Base-by-base conservation (phyloP, 2,113 vertebrate genomes). In the Corythoichthys haematopterus region DNA sequence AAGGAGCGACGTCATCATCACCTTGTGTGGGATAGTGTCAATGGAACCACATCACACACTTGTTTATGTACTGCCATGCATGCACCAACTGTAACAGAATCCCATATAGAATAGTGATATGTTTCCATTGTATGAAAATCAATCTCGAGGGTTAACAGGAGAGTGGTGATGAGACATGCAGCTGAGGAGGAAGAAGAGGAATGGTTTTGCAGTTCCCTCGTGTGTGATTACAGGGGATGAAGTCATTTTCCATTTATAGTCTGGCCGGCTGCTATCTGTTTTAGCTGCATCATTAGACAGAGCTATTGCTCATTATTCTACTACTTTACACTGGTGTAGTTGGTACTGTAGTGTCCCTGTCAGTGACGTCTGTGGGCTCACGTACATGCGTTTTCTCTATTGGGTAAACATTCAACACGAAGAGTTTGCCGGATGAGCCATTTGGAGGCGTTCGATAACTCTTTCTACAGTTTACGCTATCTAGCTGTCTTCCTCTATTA, bases 241-340 rank as follows among this genome's bases (percentile, higher is more conserved):
- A 90, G 88, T 91, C 88, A 91, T 87, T 79, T 89, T 91, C 89
- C 88, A 86, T 90, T 88, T 90, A 88, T 89, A 89, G 88, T 85
- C 76, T 47, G 71, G 71, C 78, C 67, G 79, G 84, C 89, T 88
- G 85, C 72, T 86, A 82, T 88, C 83, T 82, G 80, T 80, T 37
- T 84, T 80, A 83, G 76, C 75, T 83, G 75, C 75, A 13, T 71
- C 80, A 83, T 80, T 84, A 72, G 76, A 70, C 57, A 65, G 65
- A 78, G 78, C 84, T 83, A 79, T 80, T 79, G 64, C 73, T 88
- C 74, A 76, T 85, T 76, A 74, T 58, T 58, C 56, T 79, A 68
- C 70, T 70, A 68, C 64, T 51, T 76, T 69, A 79, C 20, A 2
- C 69, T 71, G 69, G 73, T 78, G 57, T 68, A 60, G 71, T 72